Evolutionary conservation across 2,113 vertebrate genomes (phyloP).

Genomic region (Atractosteus spatula): DNA sequence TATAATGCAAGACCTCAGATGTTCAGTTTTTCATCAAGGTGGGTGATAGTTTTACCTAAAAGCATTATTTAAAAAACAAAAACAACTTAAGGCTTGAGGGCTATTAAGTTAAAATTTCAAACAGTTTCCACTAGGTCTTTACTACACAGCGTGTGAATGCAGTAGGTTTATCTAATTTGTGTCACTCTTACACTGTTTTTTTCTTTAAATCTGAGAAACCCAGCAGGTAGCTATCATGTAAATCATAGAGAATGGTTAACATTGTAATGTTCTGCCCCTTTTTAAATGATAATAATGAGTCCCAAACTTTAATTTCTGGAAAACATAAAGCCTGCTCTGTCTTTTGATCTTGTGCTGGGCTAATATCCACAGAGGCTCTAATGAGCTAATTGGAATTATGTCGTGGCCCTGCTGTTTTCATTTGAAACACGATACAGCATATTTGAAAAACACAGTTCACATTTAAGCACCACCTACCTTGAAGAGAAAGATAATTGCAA

Average conservation of each 20-base stretch:
- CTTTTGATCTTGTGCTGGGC: constrained; percentile 13
- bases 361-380: not conserved
- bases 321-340: not conserved
- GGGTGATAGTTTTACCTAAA: too few relatives aligned
- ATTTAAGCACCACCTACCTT: constrained; percentile 13
- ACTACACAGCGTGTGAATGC: too few relatives aligned
- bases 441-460: not conserved
- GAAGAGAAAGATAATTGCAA: constrained; percentile 15
- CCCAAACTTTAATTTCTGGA: constrained; percentile 13
- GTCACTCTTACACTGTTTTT: not conserved
- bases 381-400: constrained; percentile 18
- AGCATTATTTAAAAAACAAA: too few relatives aligned
- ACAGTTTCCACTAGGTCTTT: too few relatives aligned
- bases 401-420: constrained; percentile 9
- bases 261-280: constrained; percentile 6
- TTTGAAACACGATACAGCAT: constrained; percentile 6
- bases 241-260: constrained; percentile 18
- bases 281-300: constrained; percentile 1
- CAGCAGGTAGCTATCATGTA: constrained; percentile 13
- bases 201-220: not conserved
- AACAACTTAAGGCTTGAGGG: too few relatives aligned
- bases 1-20: too few relatives aligned
- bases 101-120: too few relatives aligned
- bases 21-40: too few relatives aligned
- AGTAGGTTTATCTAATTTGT: too few relatives aligned